Evolutionary conservation across 2,113 vertebrate genomes (phyloP), one percentile per base, ranked within the genome.

Genomic region (Caloenas nicobarica): DNA sequence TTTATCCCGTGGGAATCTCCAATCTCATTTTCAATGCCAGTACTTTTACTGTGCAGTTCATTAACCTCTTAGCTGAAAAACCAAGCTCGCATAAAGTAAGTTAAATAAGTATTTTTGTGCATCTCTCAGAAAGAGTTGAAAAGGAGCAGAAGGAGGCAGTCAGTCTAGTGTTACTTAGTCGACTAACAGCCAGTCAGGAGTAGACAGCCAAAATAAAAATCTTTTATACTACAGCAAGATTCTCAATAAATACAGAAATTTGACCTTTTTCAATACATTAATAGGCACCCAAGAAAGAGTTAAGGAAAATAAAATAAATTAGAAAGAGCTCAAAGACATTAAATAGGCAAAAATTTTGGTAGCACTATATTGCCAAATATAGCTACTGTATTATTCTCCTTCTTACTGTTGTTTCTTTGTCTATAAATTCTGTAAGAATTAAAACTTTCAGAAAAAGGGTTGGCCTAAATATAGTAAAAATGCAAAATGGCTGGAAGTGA

Each of bases 381-480:
- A 91, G 58, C 40, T 76, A 54, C 57, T 56, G 18, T 42, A 65
- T 56, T 88, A 79, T 48, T 96, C n/a, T 89, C 40, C 19, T 82
- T 77, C 51, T 85, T 66, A 83, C 16, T 83, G 26, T 11, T 64
- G n/a, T 57, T 65, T 79, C 38, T 81, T 79, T 57, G 33, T 25
- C 60, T 56, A 68, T 64, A 78, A 64, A 86, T 85, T 77, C 42
- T 61, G 7, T 34, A 81, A 91, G 21, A 91, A 81, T 58, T 48
- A 61, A 91, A 78, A 86, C 34, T 91, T 91, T 66, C 56, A 90
- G 60, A 81, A 90, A 34, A 7, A 56, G 4, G 3, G 3, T 60
- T 89, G n/a, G 33, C 34, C 86, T 81, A 83, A 90, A 90, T 86
- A 80, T 60, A 81, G 33, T 40, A 60, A 80, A 91, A 95, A 88